phyloP scores from a whole-genome alignment of 2,888 invertebrate species.

The Eristalis pertinax region DNA sequence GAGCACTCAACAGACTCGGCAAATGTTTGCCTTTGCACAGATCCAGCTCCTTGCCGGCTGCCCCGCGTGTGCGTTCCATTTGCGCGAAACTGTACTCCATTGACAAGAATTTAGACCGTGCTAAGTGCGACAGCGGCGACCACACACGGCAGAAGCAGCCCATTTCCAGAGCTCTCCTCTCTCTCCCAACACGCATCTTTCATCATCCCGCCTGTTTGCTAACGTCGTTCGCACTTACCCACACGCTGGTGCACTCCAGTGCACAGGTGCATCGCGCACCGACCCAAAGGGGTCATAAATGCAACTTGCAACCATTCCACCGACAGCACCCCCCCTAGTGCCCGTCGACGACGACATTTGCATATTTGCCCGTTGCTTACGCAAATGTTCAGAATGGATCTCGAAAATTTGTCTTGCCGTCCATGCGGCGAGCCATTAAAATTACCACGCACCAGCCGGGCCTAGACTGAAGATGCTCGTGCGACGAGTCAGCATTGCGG shows the following conservation, averaged over 20 bases:
- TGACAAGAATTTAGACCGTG: neutral
- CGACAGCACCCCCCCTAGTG: neutral
- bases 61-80: neutral
- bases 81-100: neutral
- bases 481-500: constrained; percentile 42
- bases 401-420: constrained; percentile 48
- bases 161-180: neutral
- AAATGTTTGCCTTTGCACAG: neutral
- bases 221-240: constrained; percentile 11
- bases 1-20: neutral
- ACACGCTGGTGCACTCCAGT: constrained; percentile 22
- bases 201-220: constrained; percentile 35
- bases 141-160: neutral
- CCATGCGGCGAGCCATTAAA: constrained; percentile 52
- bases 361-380: constrained; percentile 48
- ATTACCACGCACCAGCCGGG: constrained; percentile 34
- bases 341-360: constrained; percentile 34
- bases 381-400: constrained; percentile 53
- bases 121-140: neutral
- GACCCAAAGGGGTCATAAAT: constrained; percentile 40
- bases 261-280: neutral
- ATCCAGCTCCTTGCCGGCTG: neutral
- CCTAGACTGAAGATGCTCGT: neutral
- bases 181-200: neutral
- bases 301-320: constrained; percentile 33